Percentiles rank a stretch among this genome's conserved stretches.
Conservation (phyloP, 2,888 invertebrate species). For the Tenthredo mesomela region DNA sequence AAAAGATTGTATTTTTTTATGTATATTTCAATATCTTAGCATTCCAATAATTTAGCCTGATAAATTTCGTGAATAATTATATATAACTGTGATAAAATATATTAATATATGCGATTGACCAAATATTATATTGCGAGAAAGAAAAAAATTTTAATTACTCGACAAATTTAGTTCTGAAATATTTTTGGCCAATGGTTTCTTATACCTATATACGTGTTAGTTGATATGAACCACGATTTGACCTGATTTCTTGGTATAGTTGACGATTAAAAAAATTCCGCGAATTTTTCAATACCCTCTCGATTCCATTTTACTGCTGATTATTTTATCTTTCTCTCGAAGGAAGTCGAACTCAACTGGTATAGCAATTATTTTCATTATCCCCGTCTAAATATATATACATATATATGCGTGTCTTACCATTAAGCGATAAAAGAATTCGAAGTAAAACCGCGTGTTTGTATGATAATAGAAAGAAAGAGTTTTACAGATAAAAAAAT, state of each 20-base stretch:
- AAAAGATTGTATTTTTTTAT: too few species aligned
- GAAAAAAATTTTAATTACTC: neutral
- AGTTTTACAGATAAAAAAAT: neutral
- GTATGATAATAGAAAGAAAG: neutral
- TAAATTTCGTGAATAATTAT: too few species aligned
- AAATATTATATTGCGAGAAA: neutral
- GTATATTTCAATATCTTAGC: too few species aligned
- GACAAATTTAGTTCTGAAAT: neutral
- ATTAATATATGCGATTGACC: neutral
- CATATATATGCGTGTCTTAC: neutral
- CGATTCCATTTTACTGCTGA: neutral
- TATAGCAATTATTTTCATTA: neutral
- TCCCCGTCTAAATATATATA: neutral
- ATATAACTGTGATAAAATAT: too few species aligned
- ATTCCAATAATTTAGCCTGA: too few species aligned
- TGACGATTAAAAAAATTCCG: conserved; percentile 23
- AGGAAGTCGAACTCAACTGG: conserved; percentile 2
- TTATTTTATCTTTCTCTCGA: neutral
- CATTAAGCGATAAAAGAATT: neutral
- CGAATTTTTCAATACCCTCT: neutral
- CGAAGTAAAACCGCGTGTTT: neutral
- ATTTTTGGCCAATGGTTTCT: neutral
- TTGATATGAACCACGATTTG: neutral
- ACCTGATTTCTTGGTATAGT: neutral
- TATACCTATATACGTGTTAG: neutral